Percentiles rank a stretch among this genome's conserved stretches.
These are phyloP conservation scores for Leptopilina syphax DNA, from an alignment of 2,888 invertebrate species.

Conservation along the genomic window DNA sequence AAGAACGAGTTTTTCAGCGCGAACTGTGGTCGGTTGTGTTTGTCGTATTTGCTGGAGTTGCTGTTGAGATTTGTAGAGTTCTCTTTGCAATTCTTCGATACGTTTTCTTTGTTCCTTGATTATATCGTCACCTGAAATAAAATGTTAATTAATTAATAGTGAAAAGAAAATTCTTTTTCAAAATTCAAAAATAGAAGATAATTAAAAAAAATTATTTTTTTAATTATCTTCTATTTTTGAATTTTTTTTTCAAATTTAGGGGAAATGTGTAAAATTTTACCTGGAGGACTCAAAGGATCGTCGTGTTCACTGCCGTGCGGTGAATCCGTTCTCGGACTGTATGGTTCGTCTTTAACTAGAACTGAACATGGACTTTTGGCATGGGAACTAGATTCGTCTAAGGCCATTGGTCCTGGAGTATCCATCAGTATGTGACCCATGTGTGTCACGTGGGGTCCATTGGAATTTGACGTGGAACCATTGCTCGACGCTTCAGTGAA, in stretches of 20 bases:
- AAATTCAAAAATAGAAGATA: not conserved
- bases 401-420: slow-evolving; percentile 72
- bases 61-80: slow-evolving; percentile 87
- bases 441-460: slow-evolving; percentile 74
- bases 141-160: too few relatives aligned
- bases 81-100: slow-evolving; percentile 92
- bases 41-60: slow-evolving; percentile 85
- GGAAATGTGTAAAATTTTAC: slow-evolving; percentile 58
- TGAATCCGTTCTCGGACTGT: slow-evolving; percentile 72
- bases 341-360: slow-evolving; percentile 71
- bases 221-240: too few relatives aligned
- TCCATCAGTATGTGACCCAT: slow-evolving; percentile 77
- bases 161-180: not conserved
- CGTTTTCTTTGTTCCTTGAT: slow-evolving; percentile 90
- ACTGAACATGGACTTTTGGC: slow-evolving; percentile 71
- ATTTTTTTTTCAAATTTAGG: not conserved
- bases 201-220: too few relatives aligned
- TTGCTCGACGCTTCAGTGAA: slow-evolving; percentile 78
- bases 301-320: slow-evolving; percentile 76
- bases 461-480: slow-evolving; percentile 67
- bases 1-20: slow-evolving; percentile 78
- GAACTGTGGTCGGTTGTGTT: slow-evolving; percentile 80
- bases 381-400: slow-evolving; percentile 72
- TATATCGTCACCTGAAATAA: slow-evolving; percentile 82
- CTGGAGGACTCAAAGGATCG: slow-evolving; percentile 78